Conservation (phyloP, 2,797 vertebrate genomes). For the Sebastes vulpes region DNA sequence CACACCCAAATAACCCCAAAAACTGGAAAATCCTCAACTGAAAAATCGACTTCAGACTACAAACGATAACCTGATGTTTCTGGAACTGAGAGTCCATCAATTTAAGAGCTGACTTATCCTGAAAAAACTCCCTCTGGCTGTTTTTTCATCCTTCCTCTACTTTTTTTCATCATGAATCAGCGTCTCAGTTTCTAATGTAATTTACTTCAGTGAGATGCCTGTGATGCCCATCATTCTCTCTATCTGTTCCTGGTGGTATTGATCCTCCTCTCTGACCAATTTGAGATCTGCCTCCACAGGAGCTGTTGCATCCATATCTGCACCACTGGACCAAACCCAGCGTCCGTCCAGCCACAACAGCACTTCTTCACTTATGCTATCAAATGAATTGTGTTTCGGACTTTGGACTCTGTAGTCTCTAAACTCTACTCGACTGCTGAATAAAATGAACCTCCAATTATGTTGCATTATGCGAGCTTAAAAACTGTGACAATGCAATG, state of each 20-base stretch:
- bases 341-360: constrained; percentile 46
- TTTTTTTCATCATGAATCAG: constrained; percentile 69
- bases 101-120: constrained; percentile 41
- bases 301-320: constrained; percentile 70
- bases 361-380: constrained; percentile 28
- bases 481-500: background rate
- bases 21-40: background rate
- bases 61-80: constrained; percentile 22
- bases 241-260: constrained; percentile 71
- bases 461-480: background rate
- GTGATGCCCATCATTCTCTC: constrained; percentile 76
- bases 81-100: constrained; percentile 24
- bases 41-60: background rate
- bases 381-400: constrained; percentile 32
- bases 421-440: background rate
- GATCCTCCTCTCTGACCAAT: constrained; percentile 74
- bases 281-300: constrained; percentile 70
- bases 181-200: constrained; percentile 76
- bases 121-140: constrained; percentile 40
- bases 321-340: constrained; percentile 70
- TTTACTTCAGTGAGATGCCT: constrained; percentile 73
- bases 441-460: background rate
- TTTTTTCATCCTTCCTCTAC: constrained; percentile 24
- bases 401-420: background rate
- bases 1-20: background rate